A percentile compares a stretch with the other conserved stretches of the same genome.
Evolutionary conservation across 2,113 vertebrate genomes (phyloP).

Genomic region (Brienomyrus brachyistius): DNA sequence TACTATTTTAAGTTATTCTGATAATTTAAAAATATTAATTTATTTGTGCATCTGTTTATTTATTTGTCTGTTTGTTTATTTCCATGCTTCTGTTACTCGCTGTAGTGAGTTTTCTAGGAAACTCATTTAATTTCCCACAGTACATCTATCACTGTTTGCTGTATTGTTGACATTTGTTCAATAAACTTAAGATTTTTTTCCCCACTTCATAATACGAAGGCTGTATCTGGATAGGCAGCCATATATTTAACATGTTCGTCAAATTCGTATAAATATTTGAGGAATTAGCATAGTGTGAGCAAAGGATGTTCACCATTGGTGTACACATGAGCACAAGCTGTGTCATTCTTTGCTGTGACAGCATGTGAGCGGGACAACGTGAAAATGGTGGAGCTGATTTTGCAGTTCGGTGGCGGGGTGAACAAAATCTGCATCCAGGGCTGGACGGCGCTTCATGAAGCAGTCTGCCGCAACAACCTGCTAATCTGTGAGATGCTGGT

Average conservation of each 20-base stretch:
- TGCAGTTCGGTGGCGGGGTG: conserved; percentile 63
- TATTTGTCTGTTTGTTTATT: background rate
- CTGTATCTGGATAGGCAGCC: background rate
- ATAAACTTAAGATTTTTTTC: background rate
- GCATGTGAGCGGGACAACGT: conserved; percentile 76
- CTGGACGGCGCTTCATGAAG: conserved; percentile 83
- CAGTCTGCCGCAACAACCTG: conserved; percentile 68
- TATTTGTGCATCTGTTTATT: background rate
- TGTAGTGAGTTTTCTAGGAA: background rate
- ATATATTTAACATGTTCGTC: background rate
- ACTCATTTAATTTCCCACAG: background rate
- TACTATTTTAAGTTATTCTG: background rate
- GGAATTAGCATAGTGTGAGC: background rate
- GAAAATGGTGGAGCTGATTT: conserved; percentile 61
- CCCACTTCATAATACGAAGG: background rate
- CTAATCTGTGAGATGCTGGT: conserved; percentile 82
- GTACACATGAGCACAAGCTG: background rate
- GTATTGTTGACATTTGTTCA: background rate
- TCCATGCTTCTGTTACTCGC: background rate
- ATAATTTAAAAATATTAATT: background rate
- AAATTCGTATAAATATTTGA: background rate
- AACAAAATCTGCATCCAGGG: conserved; percentile 74
- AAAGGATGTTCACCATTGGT: background rate
- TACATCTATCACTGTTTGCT: background rate
- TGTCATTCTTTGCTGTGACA: conserved; percentile 37